These are phyloP conservation scores for Selene dorsalis DNA, from an alignment of 2,797 vertebrate genomes.

Conservation along the genomic window DNA sequence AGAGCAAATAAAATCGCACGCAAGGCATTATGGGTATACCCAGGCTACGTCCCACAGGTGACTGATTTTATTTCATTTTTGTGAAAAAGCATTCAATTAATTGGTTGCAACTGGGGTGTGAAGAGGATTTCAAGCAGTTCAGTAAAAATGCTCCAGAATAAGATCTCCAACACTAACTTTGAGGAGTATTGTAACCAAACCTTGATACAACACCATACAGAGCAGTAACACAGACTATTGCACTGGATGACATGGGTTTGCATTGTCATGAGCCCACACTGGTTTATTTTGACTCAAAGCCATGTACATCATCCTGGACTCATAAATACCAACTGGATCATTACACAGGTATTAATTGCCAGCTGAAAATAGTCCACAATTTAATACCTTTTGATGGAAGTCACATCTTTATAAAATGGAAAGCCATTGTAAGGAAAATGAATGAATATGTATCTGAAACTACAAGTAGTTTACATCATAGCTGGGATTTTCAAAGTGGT, in stretches of 20 bases:
- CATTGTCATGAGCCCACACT: background rate
- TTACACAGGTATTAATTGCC: background rate
- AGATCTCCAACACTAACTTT: too few relatives aligned
- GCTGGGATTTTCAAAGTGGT: background rate
- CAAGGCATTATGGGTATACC: too few relatives aligned
- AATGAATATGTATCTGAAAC: background rate
- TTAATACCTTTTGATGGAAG: background rate
- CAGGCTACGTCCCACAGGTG: too few relatives aligned
- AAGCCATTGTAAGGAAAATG: background rate
- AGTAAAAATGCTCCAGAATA: too few relatives aligned
- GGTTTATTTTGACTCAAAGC: background rate
- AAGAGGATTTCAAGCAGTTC: too few relatives aligned
- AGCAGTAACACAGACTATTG: background rate
- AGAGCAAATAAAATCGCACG: too few relatives aligned
- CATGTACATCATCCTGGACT: background rate
- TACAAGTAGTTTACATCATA: background rate
- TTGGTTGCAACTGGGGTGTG: too few relatives aligned
- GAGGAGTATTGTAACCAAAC: too few relatives aligned
- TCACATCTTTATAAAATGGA: background rate
- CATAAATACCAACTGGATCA: background rate
- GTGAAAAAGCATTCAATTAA: too few relatives aligned
- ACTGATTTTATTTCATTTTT: too few relatives aligned
- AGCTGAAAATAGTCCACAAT: background rate
- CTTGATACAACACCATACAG: too few relatives aligned
- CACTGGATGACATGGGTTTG: background rate